phyloP scores from a whole-genome alignment of 2,113 vertebrate species.

The Procavia capensis region DNA sequence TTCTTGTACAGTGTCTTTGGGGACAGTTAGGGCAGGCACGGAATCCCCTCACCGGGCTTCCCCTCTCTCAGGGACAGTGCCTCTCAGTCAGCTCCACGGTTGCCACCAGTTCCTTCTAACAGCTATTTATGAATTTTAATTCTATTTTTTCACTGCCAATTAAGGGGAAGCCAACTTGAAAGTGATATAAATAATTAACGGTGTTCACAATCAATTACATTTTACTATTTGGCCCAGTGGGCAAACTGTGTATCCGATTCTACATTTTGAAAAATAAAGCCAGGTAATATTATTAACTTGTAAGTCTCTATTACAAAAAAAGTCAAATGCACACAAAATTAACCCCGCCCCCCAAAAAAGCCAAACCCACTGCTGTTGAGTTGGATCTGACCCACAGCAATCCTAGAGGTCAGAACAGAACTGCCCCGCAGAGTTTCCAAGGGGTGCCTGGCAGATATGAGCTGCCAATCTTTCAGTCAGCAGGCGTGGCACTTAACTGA shows the following conservation, averaged over 20 bases:
- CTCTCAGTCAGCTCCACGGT: neutral
- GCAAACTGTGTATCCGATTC: neutral
- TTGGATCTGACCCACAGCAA: too few relatives aligned
- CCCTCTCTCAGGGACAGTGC: neutral
- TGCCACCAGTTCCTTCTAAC: neutral
- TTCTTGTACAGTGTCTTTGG: neutral
- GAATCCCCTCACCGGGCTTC: neutral
- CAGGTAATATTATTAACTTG: neutral
- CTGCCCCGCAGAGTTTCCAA: too few relatives aligned
- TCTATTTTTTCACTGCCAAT: neutral
- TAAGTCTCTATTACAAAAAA: neutral
- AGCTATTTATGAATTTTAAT: neutral
- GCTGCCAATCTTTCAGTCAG: too few relatives aligned
- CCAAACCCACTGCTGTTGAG: too few relatives aligned
- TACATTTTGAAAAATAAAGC: neutral
- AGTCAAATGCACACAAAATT: constrained; percentile 4
- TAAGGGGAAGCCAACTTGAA: neutral
- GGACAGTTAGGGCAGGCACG: rapidly evolving
- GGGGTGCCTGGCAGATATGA: too few relatives aligned
- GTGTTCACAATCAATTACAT: neutral
- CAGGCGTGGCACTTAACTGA: too few relatives aligned
- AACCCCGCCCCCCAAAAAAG: too few relatives aligned
- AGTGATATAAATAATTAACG: neutral
- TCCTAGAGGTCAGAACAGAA: too few relatives aligned
- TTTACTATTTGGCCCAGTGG: neutral